Evolutionary conservation across 2,113 vertebrate species (phyloP).

Genomic region (Clarias gariepinus): DNA sequence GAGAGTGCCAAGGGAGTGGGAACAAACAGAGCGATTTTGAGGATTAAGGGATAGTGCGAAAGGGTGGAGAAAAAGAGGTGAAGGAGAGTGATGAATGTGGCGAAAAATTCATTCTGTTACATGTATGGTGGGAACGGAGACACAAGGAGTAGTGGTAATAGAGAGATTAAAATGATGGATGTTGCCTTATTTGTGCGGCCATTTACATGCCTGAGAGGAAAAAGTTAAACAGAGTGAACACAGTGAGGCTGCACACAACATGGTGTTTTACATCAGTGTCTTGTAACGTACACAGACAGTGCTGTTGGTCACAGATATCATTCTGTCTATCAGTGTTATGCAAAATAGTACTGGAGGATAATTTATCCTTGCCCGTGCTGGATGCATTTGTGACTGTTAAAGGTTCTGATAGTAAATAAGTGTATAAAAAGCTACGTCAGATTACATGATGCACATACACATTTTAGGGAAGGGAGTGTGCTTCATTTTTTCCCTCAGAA

Average conservation of each 20-base stretch:
- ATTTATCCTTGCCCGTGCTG: not conserved
- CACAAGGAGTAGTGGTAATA: constrained; percentile 1
- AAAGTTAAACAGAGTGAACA: constrained; percentile 14
- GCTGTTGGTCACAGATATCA: not conserved
- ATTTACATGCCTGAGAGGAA: not conserved
- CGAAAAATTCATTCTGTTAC: not conserved
- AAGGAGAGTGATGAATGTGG: constrained; percentile 8
- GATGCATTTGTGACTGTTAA: not conserved
- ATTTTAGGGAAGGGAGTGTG: too few relatives aligned
- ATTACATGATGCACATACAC: not conserved
- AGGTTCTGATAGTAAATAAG: not conserved
- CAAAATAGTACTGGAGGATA: not conserved
- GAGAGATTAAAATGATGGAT: constrained; percentile 31
- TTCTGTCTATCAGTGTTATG: not conserved
- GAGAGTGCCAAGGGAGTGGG: not conserved
- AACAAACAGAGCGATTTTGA: constrained; percentile 49
- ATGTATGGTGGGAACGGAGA: not conserved
- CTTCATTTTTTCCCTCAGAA: not conserved
- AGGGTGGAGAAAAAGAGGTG: not conserved
- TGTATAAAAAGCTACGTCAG: not conserved
- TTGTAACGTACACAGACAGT: not conserved
- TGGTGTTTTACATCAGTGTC: not conserved
- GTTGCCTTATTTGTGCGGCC: not conserved
- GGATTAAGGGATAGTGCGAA: constrained; percentile 42
- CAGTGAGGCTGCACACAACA: constrained; percentile 12